Evolutionary conservation across 1,140 invertebrate genomes (phyloP).

Genomic region (Drosophila kurseongensis): DNA sequence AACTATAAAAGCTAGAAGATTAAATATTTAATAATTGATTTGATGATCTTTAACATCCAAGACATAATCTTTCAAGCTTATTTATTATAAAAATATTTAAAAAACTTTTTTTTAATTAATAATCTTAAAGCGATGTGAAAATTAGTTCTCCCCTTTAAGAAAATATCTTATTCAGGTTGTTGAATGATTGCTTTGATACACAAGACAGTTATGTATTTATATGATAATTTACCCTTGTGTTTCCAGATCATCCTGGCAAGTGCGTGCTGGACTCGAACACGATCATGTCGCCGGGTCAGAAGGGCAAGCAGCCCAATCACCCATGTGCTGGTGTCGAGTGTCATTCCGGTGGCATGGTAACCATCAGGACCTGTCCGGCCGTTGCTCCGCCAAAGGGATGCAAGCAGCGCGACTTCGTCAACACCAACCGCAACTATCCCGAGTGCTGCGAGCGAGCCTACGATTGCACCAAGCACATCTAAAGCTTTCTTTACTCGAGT

Average conservation of each 20-base stretch:
- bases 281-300: conserved; percentile 66
- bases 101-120: too few relatives aligned
- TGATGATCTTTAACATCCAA: too few relatives aligned
- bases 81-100: too few relatives aligned
- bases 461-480: conserved; percentile 69
- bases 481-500: not conserved
- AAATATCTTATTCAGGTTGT: too few relatives aligned
- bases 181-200: too few relatives aligned
- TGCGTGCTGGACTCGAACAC: conserved; percentile 55
- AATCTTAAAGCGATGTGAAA: too few relatives aligned
- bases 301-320: conserved; percentile 67
- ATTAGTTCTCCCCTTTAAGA: too few relatives aligned
- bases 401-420: conserved; percentile 77
- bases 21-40: too few relatives aligned
- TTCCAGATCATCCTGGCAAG: conserved; percentile 69
- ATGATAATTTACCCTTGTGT: not conserved
- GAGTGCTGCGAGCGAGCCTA: conserved; percentile 72
- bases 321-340: conserved; percentile 68
- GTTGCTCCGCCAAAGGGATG: conserved; percentile 73
- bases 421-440: conserved; percentile 69
- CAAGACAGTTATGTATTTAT: not conserved
- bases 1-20: too few relatives aligned
- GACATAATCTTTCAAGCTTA: too few relatives aligned
- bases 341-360: conserved; percentile 46
- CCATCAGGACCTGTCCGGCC: conserved; percentile 62